Conservation (phyloP, 2,113 vertebrate species). For the Sceloporus tristichus region DNA sequence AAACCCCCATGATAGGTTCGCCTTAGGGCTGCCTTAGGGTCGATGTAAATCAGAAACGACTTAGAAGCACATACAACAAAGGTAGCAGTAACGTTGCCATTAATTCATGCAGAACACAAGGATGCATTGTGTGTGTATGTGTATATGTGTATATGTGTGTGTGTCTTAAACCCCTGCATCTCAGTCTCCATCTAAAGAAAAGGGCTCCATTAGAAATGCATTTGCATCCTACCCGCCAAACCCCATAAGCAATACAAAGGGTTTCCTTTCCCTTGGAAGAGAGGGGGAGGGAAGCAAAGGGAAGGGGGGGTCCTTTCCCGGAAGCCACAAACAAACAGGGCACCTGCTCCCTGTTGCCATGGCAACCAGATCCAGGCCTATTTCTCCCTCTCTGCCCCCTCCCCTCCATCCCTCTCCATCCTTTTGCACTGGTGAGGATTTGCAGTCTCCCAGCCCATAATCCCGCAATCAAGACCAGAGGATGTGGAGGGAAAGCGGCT, state of each 20-base stretch:
- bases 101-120: not conserved
- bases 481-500: constrained; percentile 29
- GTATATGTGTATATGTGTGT: not conserved
- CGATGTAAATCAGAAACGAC: no score
- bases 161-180: not conserved
- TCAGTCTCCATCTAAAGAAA: not conserved
- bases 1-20: no score
- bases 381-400: not conserved
- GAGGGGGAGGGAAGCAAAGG: not conserved
- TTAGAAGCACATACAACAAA: no score
- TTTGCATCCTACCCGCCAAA: not conserved
- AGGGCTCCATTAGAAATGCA: no score
- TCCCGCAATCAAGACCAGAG: not conserved
- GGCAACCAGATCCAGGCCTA: constrained; percentile 1
- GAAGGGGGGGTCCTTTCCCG: not conserved
- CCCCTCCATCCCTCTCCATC: not conserved
- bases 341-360: constrained; percentile 41
- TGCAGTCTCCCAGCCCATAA: constrained; percentile 21
- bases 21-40: no score
- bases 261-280: constrained; percentile 9
- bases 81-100: not conserved
- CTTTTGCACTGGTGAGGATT: not conserved
- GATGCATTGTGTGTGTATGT: no score
- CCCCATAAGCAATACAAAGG: not conserved
- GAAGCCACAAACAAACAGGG: constrained; percentile 25